Evolutionary conservation across 1,140 invertebrate species (phyloP).

Genomic region (Sitobion miscanthi): DNA sequence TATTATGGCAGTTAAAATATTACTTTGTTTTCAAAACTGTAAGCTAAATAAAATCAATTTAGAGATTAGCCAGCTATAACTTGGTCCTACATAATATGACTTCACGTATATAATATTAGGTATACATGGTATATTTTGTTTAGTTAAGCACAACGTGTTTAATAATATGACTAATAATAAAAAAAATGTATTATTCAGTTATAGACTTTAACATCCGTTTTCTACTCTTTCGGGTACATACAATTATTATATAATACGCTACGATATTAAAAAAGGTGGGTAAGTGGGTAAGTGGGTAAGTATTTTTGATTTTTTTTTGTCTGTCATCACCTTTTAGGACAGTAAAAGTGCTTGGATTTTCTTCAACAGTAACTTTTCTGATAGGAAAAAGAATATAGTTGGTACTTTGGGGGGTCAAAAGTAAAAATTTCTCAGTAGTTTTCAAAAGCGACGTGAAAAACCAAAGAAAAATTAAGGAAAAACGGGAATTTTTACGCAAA

Average conservation of each 20-base stretch:
- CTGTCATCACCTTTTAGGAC: too few species aligned
- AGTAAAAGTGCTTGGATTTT: too few species aligned
- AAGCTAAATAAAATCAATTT: conserved; percentile 2
- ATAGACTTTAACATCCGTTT: neutral
- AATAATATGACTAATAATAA: neutral
- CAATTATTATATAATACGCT: neutral
- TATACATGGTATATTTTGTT: neutral
- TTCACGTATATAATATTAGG: neutral
- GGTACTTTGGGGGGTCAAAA: too few species aligned
- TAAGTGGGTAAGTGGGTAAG: too few species aligned
- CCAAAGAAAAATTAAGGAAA: too few species aligned
- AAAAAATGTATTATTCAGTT: neutral
- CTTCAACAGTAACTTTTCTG: too few species aligned
- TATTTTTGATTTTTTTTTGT: too few species aligned
- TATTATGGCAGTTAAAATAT: neutral
- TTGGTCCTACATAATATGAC: neutral
- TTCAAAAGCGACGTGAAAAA: too few species aligned
- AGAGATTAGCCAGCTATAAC: neutral
- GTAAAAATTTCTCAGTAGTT: too few species aligned
- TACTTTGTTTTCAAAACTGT: neutral
- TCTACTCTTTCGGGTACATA: neutral
- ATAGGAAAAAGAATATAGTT: too few species aligned
- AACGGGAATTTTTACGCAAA: too few species aligned
- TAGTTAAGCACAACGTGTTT: neutral
- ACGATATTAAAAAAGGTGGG: neutral